A percentile compares a stretch with the other conserved stretches of the same genome.
Evolutionary conservation across 1,140 invertebrate species (phyloP).

Genomic region (Apis cerana): DNA sequence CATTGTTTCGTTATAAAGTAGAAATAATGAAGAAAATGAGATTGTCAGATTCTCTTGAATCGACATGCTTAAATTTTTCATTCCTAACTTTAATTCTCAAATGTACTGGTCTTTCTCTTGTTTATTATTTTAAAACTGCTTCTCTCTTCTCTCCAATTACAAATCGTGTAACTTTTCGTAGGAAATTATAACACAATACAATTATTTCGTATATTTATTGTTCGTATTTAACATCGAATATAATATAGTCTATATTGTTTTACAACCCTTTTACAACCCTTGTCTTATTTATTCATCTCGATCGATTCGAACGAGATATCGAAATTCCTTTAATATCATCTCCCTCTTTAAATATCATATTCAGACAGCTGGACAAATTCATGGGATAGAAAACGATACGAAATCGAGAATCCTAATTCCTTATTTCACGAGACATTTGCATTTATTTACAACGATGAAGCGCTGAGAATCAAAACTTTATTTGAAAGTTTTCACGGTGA

Average conservation of each 20-base stretch:
- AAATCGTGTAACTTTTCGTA: neutral
- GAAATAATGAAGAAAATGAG: neutral
- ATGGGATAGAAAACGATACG: neutral
- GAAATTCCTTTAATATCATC: neutral
- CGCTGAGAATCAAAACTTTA: slow-evolving; percentile 6
- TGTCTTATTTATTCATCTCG: neutral
- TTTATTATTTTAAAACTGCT: too few species aligned
- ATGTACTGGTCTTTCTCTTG: neutral
- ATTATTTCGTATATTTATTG: too few species aligned
- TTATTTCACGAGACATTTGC: slow-evolving; percentile 24
- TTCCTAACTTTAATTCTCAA: neutral
- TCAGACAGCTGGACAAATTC: neutral
- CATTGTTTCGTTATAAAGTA: neutral
- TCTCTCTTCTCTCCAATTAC: neutral
- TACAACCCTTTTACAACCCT: too few species aligned
- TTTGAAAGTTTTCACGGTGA: neutral
- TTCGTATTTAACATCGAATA: too few species aligned
- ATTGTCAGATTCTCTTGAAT: neutral
- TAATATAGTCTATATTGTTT: too few species aligned
- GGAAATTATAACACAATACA: too few species aligned
- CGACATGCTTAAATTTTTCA: neutral
- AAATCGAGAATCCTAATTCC: slow-evolving; percentile 11
- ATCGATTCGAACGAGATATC: neutral
- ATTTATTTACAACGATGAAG: neutral
- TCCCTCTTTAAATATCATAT: neutral